These are phyloP conservation scores for Nudaria mundana DNA, from an alignment of 2,888 invertebrate species.

Conservation along the genomic window DNA sequence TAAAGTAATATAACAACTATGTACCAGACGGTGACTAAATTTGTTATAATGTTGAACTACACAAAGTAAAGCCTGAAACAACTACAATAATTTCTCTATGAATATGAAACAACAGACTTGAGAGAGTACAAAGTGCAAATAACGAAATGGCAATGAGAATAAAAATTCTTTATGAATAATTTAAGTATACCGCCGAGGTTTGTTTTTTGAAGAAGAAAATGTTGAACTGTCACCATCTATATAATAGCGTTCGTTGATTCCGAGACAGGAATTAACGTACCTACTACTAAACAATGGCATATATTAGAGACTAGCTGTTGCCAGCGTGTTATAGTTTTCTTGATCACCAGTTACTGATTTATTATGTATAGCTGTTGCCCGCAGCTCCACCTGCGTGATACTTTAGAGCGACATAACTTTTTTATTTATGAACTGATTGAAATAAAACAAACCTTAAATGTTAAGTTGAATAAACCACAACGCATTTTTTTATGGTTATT, in stretches of 20 bases:
- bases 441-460: too few relatives aligned
- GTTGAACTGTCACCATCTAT: background rate
- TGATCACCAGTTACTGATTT: too few relatives aligned
- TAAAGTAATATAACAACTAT: background rate
- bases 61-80: constrained; percentile 1
- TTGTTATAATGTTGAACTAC: constrained; percentile 2
- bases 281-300: too few relatives aligned
- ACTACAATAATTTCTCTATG: constrained; percentile 1
- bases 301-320: too few relatives aligned
- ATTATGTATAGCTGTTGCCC: too few relatives aligned
- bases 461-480: too few relatives aligned
- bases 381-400: too few relatives aligned
- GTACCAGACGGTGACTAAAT: constrained; percentile 2
- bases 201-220: background rate
- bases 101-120: background rate
- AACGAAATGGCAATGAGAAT: background rate
- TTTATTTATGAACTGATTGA: too few relatives aligned
- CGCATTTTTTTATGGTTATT: too few relatives aligned
- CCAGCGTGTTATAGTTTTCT: too few relatives aligned
- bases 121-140: constrained; percentile 1
- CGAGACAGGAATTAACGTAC: too few relatives aligned
- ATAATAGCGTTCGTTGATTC: background rate
- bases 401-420: too few relatives aligned
- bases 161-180: background rate
- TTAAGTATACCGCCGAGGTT: background rate